Evolutionary conservation across 2,888 invertebrate genomes (phyloP).

Genomic region (Ptilodon capucinus): DNA sequence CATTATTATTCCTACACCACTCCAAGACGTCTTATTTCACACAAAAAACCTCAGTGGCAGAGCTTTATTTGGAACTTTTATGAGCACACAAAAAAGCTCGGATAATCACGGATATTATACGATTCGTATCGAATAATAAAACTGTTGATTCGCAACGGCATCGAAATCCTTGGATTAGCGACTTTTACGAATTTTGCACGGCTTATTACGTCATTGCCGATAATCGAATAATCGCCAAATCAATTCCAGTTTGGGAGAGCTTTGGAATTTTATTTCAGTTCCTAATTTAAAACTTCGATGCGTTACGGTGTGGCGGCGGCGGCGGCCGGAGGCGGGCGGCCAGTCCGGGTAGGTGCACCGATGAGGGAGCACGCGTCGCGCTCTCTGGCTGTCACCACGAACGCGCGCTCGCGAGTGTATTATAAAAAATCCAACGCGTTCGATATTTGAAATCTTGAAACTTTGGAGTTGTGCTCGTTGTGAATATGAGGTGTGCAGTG

Average conservation of each 20-base stretch:
- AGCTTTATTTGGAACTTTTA: slow-evolving; percentile 31
- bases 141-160: slow-evolving; percentile 28
- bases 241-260: slow-evolving; percentile 55
- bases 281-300: slow-evolving; percentile 61
- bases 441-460: slow-evolving; percentile 48
- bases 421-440: slow-evolving; percentile 47
- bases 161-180: slow-evolving; percentile 25
- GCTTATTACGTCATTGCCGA: slow-evolving; percentile 42
- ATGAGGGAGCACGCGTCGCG: slow-evolving; percentile 68
- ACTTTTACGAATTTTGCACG: slow-evolving; percentile 34
- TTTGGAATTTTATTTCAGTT: slow-evolving; percentile 64
- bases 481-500: slow-evolving; percentile 76
- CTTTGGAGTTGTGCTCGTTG: slow-evolving; percentile 44
- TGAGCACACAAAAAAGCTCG: slow-evolving; percentile 30
- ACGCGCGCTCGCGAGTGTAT: slow-evolving; percentile 67
- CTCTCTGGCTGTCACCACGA: slow-evolving; percentile 46
- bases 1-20: slow-evolving; percentile 8
- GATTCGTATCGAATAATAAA: slow-evolving; percentile 35
- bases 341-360: slow-evolving; percentile 73
- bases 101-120: slow-evolving; percentile 29
- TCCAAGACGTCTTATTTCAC: slow-evolving; percentile 5
- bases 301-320: slow-evolving; percentile 39
- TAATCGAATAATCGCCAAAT: slow-evolving; percentile 48
- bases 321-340: slow-evolving; percentile 23
- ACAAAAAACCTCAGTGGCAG: slow-evolving; percentile 8